These are phyloP conservation scores for Actenoides hombroni DNA, from an alignment of 2,113 vertebrate species.

Conservation along the genomic window DNA sequence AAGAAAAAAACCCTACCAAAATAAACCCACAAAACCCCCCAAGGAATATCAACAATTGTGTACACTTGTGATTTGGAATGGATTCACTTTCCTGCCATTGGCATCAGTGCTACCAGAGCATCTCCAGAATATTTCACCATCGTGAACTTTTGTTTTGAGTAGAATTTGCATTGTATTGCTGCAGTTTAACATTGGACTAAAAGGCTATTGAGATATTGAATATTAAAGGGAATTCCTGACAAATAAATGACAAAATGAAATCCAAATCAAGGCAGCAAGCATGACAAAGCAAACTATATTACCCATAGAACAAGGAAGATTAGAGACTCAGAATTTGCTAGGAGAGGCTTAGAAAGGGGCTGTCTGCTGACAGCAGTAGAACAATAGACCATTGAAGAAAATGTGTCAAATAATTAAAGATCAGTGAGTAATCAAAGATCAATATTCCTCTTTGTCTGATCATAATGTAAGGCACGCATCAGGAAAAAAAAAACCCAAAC, in stretches of 20 bases:
- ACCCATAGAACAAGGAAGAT: not conserved
- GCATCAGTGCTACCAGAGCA: rapidly evolving
- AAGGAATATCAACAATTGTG: not conserved
- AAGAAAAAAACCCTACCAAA: not conserved
- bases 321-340: not conserved
- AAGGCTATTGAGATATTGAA: not conserved
- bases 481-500: not conserved
- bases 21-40: rapidly evolving
- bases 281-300: not conserved
- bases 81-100: not conserved
- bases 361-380: not conserved
- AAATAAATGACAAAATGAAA: not conserved
- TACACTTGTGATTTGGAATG: not conserved
- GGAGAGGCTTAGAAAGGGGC: not conserved
- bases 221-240: not conserved
- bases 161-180: not conserved
- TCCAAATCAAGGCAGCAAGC: not conserved
- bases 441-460: not conserved
- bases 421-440: not conserved
- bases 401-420: not conserved
- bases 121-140: not conserved
- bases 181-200: not conserved
- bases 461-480: not conserved
- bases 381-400: not conserved
- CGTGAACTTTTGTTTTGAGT: not conserved